Percentiles rank a stretch among this genome's conserved stretches.
Evolutionary conservation across 2,888 invertebrate genomes (phyloP).

Genomic region (Aphodius sticticus): DNA sequence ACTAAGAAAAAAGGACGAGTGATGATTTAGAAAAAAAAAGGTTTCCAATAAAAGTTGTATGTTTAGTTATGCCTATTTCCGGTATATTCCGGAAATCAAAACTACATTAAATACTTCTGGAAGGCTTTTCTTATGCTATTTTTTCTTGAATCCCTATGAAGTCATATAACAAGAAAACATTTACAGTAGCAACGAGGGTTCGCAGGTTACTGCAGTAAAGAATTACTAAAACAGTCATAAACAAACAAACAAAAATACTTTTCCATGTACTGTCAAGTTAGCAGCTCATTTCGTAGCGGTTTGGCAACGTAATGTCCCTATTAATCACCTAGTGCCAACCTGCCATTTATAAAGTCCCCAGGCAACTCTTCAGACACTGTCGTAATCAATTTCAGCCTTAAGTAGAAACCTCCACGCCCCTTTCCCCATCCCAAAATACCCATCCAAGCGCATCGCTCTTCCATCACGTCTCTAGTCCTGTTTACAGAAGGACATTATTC

Average conservation of each 20-base stretch:
- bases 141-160: too few species aligned
- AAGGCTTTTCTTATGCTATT: too few species aligned
- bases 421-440: not conserved
- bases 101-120: too few species aligned
- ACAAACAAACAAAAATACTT: not conserved
- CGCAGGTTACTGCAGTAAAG: too few species aligned
- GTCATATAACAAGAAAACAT: too few species aligned
- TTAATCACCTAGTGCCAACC: slow-evolving; percentile 4
- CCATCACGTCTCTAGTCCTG: not conserved
- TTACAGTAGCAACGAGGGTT: too few species aligned
- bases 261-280: not conserved
- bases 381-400: not conserved
- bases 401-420: not conserved
- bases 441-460: not conserved
- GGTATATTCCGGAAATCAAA: too few species aligned
- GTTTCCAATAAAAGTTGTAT: too few species aligned
- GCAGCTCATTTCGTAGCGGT: not conserved
- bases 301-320: not conserved
- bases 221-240: too few species aligned
- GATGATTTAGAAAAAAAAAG: too few species aligned
- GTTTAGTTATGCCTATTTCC: too few species aligned
- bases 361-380: not conserved
- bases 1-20: too few species aligned
- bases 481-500: not conserved
- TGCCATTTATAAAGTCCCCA: not conserved